Conservation (phyloP, 2,888 invertebrate genomes). For the Lysandra coridon region DNA sequence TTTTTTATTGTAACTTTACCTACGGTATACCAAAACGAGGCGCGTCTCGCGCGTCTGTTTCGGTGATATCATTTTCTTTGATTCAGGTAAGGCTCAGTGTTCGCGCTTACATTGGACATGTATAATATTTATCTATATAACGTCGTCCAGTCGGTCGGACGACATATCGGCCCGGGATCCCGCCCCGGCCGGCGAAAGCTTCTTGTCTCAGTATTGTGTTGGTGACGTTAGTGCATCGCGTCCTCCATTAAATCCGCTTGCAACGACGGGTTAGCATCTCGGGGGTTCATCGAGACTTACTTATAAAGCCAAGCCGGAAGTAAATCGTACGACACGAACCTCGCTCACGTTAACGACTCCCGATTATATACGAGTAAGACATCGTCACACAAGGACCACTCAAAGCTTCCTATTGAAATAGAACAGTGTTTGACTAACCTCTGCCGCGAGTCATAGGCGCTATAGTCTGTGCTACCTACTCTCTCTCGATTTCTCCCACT, state of each 20-base stretch:
- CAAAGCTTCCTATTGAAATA: constrained; percentile 83
- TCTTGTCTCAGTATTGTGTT: constrained; percentile 68
- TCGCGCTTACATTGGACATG: constrained; percentile 65
- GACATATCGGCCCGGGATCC: constrained; percentile 48
- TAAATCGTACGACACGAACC: constrained; percentile 34
- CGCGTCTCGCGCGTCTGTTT: constrained; percentile 45
- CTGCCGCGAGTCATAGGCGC: constrained; percentile 42
- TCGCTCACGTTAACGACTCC: constrained; percentile 42
- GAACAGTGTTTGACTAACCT: constrained; percentile 52
- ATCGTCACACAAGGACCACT: constrained; percentile 86
- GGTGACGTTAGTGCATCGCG: constrained; percentile 63
- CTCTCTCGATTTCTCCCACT: constrained; percentile 47
- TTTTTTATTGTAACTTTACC: constrained; percentile 53
- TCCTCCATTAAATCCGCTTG: constrained; percentile 36
- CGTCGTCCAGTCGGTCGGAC: constrained; percentile 51
- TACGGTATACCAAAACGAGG: constrained; percentile 61
- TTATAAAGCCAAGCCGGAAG: constrained; percentile 36
- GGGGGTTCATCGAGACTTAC: constrained; percentile 24
- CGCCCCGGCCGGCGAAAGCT: constrained; percentile 61
- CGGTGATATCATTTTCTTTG: constrained; percentile 54
- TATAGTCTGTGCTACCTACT: constrained; percentile 47
- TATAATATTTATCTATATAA: constrained; percentile 54
- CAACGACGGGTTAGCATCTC: constrained; percentile 44
- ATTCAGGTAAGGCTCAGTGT: constrained; percentile 74
- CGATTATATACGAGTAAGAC: constrained; percentile 37